Conservation (phyloP, 2,888 invertebrate species). For the Drosophila sordidula region DNA sequence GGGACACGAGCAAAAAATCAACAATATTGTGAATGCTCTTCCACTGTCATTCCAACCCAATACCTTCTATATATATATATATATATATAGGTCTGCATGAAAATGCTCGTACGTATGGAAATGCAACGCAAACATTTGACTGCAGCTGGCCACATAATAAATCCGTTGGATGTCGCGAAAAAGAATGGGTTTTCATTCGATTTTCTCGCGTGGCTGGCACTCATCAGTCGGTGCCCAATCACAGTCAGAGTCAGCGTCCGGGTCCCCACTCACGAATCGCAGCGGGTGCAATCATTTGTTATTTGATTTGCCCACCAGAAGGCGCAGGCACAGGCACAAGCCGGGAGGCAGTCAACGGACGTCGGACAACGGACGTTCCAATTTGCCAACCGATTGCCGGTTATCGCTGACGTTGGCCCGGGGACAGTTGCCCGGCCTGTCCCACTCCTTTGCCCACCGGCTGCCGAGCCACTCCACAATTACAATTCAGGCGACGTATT, state of each 20-base stretch:
- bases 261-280: conserved; percentile 20
- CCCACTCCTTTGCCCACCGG: not conserved
- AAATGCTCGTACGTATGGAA: conserved; percentile 18
- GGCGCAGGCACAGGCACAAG: conserved; percentile 18
- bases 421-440: conserved; percentile 22
- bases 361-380: conserved; percentile 52
- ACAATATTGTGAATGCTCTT: conserved; percentile 6
- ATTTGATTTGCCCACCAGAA: conserved; percentile 67
- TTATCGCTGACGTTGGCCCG: conserved; percentile 50
- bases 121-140: conserved; percentile 41
- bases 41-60: conserved; percentile 5
- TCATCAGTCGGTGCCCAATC: conserved; percentile 59
- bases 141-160: conserved; percentile 43
- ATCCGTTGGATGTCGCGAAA: conserved; percentile 35
- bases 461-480: not conserved
- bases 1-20: conserved; percentile 10
- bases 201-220: conserved; percentile 59
- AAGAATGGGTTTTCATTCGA: conserved; percentile 54
- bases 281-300: conserved; percentile 68
- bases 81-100: not conserved
- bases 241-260: conserved; percentile 25
- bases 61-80: too few relatives aligned
- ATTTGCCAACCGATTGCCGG: conserved; percentile 57
- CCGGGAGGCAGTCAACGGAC: conserved; percentile 7
- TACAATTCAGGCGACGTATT: conserved; percentile 34